Conservation (phyloP, 2,797 vertebrate genomes). For the Lepilemur ruficaudatus region DNA sequence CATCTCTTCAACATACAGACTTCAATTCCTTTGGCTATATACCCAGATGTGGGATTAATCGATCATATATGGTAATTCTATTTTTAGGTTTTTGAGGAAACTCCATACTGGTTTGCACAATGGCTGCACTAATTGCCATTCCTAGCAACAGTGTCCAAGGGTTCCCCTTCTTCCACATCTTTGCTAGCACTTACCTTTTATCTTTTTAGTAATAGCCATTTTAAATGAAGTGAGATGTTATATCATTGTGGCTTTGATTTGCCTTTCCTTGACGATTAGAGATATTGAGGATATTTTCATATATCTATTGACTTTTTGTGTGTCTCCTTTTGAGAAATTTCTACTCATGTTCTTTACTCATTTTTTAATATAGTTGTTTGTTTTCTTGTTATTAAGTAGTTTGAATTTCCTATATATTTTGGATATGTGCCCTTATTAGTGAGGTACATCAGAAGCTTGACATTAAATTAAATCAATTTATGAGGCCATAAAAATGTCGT, state of each 20-base stretch:
- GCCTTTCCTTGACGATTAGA: background rate
- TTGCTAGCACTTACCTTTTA: background rate
- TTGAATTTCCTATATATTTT: background rate
- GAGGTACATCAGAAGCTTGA: conserved; percentile 11
- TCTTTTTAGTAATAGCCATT: background rate
- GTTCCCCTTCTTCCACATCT: background rate
- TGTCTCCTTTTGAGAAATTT: background rate
- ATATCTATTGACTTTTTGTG: background rate
- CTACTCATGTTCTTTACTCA: background rate
- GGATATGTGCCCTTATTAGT: background rate
- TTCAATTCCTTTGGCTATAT: background rate
- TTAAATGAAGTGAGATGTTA: background rate
- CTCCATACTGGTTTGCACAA: background rate
- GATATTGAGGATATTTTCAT: background rate
- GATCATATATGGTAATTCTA: background rate
- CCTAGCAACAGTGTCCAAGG: no score
- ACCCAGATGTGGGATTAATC: background rate
- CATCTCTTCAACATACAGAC: background rate
- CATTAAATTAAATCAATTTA: background rate
- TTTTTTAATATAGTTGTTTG: background rate
- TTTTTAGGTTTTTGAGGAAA: background rate
- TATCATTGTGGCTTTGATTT: background rate
- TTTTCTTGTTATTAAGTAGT: background rate
- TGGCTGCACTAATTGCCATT: background rate
- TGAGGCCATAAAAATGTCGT: background rate